Evolutionary conservation across 2,888 invertebrate species (phyloP).

Genomic region (Nemurella pictetii): DNA sequence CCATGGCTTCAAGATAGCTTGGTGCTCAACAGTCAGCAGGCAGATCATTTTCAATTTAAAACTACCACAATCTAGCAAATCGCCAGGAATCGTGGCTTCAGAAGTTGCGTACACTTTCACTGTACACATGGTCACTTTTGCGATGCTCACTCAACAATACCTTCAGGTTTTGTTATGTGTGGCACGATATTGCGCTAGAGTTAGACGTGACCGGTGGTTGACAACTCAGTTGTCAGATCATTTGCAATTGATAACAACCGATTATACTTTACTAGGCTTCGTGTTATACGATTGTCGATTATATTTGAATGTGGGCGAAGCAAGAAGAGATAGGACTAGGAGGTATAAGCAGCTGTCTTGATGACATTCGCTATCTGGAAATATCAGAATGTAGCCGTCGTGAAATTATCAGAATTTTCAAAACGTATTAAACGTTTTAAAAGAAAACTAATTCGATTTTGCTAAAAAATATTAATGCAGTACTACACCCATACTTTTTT

Average conservation of each 20-base stretch:
- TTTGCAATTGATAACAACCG: slow-evolving; percentile 14
- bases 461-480: too few relatives aligned
- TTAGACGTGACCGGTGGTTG: neutral
- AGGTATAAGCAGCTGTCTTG: too few relatives aligned
- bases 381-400: too few relatives aligned
- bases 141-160: neutral
- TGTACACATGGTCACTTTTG: neutral
- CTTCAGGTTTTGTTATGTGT: neutral
- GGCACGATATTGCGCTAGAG: neutral
- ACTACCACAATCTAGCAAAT: neutral
- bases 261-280: too few relatives aligned
- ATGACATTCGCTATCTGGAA: too few relatives aligned
- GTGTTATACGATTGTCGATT: too few relatives aligned
- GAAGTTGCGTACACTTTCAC: neutral
- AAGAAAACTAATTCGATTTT: too few relatives aligned
- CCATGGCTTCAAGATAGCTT: neutral
- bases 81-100: neutral
- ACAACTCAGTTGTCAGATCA: neutral
- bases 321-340: too few relatives aligned
- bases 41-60: neutral
- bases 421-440: too few relatives aligned
- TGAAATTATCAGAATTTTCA: too few relatives aligned
- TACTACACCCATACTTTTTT: too few relatives aligned
- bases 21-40: neutral
- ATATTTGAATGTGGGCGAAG: too few relatives aligned